These are phyloP conservation scores for Ifrita kowaldi DNA, from an alignment of 2,113 vertebrate genomes.

Conservation along the genomic window DNA sequence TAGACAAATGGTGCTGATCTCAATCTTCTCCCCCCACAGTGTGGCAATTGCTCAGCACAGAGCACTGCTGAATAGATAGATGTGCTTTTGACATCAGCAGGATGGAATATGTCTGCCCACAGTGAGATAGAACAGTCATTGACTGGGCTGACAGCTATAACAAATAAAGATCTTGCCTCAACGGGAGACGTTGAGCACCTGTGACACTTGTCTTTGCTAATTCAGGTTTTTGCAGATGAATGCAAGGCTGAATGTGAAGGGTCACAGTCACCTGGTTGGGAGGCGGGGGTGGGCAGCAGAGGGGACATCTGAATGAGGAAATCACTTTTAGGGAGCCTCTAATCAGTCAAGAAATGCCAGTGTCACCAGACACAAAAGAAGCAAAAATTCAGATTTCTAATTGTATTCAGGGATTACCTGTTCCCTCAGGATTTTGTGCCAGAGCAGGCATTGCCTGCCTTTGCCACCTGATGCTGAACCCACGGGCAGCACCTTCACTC, in stretches of 20 bases:
- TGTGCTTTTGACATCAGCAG: background rate
- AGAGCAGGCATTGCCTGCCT: background rate
- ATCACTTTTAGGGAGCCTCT: background rate
- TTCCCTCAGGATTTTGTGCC: background rate
- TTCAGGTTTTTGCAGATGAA: background rate
- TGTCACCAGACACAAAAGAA: background rate
- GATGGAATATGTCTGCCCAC: background rate
- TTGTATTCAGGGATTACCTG: background rate
- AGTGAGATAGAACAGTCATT: background rate
- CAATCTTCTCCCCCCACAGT: background rate
- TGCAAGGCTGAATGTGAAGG: background rate
- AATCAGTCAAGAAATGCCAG: background rate
- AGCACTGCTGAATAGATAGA: background rate
- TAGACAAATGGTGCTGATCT: constrained; percentile 15
- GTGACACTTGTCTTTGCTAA: background rate
- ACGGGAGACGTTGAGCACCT: background rate
- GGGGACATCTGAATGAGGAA: background rate
- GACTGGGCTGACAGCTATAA: background rate
- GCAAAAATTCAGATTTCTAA: background rate
- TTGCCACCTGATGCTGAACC: background rate
- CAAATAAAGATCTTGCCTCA: background rate
- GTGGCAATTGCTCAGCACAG: background rate
- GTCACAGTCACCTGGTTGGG: background rate
- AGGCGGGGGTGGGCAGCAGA: background rate
- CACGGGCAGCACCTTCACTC: rapidly evolving